A percentile compares a stretch with the other conserved stretches of the same genome.
Conservation (phyloP, 2,888 invertebrate species). For the Stramonita haemastoma region DNA sequence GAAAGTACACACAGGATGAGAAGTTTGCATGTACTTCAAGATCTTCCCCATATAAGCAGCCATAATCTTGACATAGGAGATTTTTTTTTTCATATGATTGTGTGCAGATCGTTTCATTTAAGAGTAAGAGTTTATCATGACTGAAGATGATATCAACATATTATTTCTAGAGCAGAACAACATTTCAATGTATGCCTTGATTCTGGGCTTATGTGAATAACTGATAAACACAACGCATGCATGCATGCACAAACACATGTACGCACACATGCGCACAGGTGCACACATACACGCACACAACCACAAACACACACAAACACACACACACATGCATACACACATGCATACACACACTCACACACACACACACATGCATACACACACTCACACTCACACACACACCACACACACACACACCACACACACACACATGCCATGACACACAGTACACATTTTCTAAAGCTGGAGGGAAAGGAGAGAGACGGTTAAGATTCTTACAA, state of each 20-base stretch:
- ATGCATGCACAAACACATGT: neutral
- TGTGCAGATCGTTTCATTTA: no score
- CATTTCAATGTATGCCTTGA: no score
- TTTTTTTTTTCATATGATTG: no score
- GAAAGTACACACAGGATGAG: no score
- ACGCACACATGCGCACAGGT: neutral
- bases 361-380: conserved; percentile 9
- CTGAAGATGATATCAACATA: no score
- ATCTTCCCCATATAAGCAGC: no score
- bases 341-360: conserved; percentile 1
- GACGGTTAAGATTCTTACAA: no score
- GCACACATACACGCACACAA: conserved; percentile 5
- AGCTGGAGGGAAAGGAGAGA: neutral
- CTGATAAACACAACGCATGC: neutral
- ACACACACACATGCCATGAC: neutral
- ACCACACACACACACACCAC: conserved; percentile 4
- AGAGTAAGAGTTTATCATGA: no score
- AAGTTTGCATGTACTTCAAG: no score
- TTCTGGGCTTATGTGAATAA: no score
- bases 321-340: neutral
- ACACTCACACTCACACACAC: conserved; percentile 16
- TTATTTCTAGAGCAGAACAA: no score
- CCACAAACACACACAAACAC: neutral
- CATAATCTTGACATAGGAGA: no score
- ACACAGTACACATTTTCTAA: neutral